phyloP scores from a whole-genome alignment of 2,888 invertebrate genomes.

The Drosophila limbata region DNA sequence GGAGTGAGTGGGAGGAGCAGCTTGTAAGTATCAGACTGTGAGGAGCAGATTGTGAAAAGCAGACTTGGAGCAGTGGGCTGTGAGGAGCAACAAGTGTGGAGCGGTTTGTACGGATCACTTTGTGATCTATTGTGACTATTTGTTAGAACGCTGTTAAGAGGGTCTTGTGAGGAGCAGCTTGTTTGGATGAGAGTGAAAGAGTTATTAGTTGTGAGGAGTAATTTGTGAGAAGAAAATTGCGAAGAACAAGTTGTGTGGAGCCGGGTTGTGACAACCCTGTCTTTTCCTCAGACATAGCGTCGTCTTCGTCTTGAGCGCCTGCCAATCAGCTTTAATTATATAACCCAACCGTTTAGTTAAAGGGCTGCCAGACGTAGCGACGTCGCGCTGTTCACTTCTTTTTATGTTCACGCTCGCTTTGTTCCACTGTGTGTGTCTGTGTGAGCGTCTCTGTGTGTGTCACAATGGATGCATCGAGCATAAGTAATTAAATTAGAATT shows the following conservation, averaged over 20 bases:
- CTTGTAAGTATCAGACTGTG: background rate
- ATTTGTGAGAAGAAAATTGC: background rate
- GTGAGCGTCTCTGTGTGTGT: conserved; percentile 39
- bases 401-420: conserved; percentile 71
- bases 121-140: background rate
- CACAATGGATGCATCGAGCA: conserved; percentile 83
- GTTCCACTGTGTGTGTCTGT: conserved; percentile 20
- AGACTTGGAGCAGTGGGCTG: background rate
- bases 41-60: background rate
- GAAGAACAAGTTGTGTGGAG: background rate
- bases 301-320: conserved; percentile 25
- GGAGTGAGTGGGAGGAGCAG: background rate
- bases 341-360: conserved; percentile 43
- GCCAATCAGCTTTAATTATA: conserved; percentile 77
- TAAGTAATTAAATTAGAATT: conserved; percentile 85
- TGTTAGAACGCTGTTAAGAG: too few species aligned
- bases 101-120: background rate
- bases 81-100: background rate
- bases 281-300: background rate
- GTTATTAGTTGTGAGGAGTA: background rate
- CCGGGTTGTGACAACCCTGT: conserved; percentile 1
- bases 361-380: conserved; percentile 33
- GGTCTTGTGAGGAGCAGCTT: background rate
- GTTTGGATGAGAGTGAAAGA: background rate
- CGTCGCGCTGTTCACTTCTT: conserved; percentile 56